Base-by-base conservation (phyloP, 2,888 invertebrate genomes). In the Drosophila infuscata region DNA sequence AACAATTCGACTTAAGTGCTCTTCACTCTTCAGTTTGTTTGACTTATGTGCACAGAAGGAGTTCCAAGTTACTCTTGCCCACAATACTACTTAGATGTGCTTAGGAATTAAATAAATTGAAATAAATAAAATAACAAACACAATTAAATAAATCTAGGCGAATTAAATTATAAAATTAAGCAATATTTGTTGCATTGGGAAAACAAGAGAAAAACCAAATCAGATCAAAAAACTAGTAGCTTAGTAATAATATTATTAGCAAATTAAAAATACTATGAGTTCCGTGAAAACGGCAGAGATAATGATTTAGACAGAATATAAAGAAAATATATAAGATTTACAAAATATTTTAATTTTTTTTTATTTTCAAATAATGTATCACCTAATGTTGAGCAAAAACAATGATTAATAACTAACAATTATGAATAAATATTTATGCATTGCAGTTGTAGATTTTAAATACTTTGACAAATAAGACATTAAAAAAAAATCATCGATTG, bases 21-120 rank as follows among this genome's bases (percentile, higher is more conserved):
- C 53, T 51, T 33, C 25, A 8, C 7, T 49, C 49, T 52, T 32
- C 29, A 48, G 6, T n/a, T 52, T 63, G 60, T 68, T 60, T 74
- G 11, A 32, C 66, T 43, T 33, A n/a, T 29, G 38, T 15, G 56
- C n/a, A 52, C 17, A 29, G 32, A 61, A n/a, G n/a, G 11, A 35
- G 46, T 25, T 4, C 7, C 15, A 1, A 12, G 3, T 8, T 2
- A 46, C 15, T 8, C 8, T 2, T 29, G 4, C 29, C 29, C 1
- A 25, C 25, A 46, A 25, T 46, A 6, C 8, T 6, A 6, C 35
- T 30, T 12, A 29, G 11, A 20, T 17, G 7, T 17, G n/a, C 1
- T 9, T 17, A 4, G 8, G 4, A 25, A 25, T 46, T 15, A 8
- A 46, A 15, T 15, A 15, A 4, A 46, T 46, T 46, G 8, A 15